Evolutionary conservation across 2,888 invertebrate species (phyloP).

Genomic region (Dryadula phaetusa): DNA sequence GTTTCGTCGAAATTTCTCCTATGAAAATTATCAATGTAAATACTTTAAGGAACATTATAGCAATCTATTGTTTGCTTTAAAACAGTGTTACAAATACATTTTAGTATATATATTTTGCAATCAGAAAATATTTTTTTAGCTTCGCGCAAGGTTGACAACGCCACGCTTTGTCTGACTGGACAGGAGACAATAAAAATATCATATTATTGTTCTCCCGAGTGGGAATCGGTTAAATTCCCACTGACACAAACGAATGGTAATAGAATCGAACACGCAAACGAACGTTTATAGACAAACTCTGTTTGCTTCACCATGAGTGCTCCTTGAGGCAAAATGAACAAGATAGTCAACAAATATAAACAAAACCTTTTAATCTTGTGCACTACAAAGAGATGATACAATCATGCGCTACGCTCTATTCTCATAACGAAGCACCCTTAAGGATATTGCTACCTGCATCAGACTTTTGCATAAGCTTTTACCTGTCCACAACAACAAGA

Average conservation of each 20-base stretch:
- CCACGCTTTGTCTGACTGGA: too few species aligned
- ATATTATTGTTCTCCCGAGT: too few species aligned
- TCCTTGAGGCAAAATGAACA: too few species aligned
- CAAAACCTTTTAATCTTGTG: not conserved
- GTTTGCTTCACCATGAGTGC: too few species aligned
- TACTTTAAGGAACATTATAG: not conserved
- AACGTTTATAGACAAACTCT: too few species aligned
- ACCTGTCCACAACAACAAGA: slow-evolving; percentile 35
- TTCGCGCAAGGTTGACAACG: too few species aligned
- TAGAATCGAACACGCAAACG: too few species aligned
- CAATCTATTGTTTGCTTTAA: not conserved
- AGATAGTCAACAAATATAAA: not conserved
- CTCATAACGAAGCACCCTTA: slow-evolving; percentile 24
- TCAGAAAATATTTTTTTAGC: too few species aligned
- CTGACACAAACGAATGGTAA: too few species aligned
- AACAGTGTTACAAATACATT: not conserved
- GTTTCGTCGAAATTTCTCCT: slow-evolving; percentile 31
- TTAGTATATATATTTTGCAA: too few species aligned
- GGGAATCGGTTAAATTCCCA: too few species aligned
- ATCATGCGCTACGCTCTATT: slow-evolving; percentile 7
- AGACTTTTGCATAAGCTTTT: slow-evolving; percentile 38
- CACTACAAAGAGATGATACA: not conserved
- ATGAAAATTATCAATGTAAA: slow-evolving; percentile 32
- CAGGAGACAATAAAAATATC: too few species aligned
- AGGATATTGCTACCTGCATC: slow-evolving; percentile 17